Evolutionary conservation across 37 sponge, comb jelly and placozoan species (phyloP).

Genomic region (Aplysina aerophoba): DNA sequence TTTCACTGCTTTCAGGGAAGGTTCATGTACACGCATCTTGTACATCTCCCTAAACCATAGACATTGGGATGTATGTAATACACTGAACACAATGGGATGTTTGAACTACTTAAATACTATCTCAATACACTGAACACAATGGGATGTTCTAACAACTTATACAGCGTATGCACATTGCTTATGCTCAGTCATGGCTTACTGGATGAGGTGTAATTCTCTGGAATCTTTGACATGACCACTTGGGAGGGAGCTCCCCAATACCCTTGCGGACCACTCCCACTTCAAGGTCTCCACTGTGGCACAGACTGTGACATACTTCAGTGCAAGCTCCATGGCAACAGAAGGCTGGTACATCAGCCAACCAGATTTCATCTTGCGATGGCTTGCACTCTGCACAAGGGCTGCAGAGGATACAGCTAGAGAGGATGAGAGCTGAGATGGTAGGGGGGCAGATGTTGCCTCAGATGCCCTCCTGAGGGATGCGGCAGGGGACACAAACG

Average conservation of each 20-base stretch:
- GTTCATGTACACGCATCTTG: too few species aligned
- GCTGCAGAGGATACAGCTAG: not conserved
- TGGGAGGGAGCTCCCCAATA: conserved; percentile 17
- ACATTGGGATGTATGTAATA: too few species aligned
- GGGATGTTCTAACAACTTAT: too few species aligned
- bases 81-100: too few species aligned
- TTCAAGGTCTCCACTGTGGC: not conserved
- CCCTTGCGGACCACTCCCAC: conserved; percentile 33
- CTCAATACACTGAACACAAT: too few species aligned
- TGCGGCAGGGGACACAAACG: conserved; percentile 6
- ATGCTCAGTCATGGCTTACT: not conserved
- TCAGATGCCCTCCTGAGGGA: not conserved
- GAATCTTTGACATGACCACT: not conserved
- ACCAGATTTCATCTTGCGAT: not conserved
- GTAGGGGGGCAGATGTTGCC: not conserved
- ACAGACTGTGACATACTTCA: not conserved
- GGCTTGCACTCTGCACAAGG: not conserved
- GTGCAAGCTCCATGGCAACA: not conserved
- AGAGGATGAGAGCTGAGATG: not conserved
- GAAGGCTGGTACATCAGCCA: not conserved
- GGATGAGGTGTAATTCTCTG: not conserved
- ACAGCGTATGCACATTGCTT: too few species aligned
- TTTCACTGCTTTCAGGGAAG: too few species aligned
- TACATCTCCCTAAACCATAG: too few species aligned
- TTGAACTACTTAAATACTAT: too few species aligned